phyloP scores from a whole-genome alignment of 2,797 vertebrate genomes.

The Peromyscus melanophrys region DNA sequence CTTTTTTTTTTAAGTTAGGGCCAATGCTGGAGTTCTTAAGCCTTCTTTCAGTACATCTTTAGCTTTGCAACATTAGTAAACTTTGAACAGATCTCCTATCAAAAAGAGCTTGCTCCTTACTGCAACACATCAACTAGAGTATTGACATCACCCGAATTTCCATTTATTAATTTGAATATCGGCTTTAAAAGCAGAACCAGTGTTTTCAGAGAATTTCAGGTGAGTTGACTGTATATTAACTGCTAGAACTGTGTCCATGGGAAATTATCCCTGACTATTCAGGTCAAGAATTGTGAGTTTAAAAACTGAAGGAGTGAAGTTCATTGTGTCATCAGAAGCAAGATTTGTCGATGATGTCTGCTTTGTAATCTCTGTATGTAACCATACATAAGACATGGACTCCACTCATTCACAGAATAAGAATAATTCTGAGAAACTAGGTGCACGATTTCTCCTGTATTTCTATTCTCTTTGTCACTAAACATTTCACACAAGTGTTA shows the following conservation, averaged over 20 bases:
- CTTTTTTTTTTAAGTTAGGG: neutral
- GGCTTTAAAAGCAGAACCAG: neutral
- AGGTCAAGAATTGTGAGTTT: neutral
- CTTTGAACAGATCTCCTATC: neutral
- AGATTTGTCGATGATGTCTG: neutral
- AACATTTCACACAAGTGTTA: neutral
- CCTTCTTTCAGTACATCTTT: neutral
- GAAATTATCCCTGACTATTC: neutral
- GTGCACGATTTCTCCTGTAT: neutral
- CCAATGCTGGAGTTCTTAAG: neutral
- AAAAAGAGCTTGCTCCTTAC: neutral
- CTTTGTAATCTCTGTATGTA: neutral
- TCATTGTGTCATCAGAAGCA: neutral
- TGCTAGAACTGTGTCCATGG: neutral
- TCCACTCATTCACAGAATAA: neutral
- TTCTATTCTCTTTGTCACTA: neutral
- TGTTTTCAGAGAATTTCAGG: neutral
- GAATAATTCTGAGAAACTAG: neutral
- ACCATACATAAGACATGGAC: fast-evolving
- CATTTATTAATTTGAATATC: neutral
- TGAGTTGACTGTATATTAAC: neutral
- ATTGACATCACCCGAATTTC: neutral
- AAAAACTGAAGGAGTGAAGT: neutral
- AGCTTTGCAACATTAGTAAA: neutral
- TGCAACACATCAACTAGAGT: no score